These are phyloP conservation scores for Pogonocherus hispidulus DNA, from an alignment of 2,888 invertebrate genomes.

Conservation along the genomic window DNA sequence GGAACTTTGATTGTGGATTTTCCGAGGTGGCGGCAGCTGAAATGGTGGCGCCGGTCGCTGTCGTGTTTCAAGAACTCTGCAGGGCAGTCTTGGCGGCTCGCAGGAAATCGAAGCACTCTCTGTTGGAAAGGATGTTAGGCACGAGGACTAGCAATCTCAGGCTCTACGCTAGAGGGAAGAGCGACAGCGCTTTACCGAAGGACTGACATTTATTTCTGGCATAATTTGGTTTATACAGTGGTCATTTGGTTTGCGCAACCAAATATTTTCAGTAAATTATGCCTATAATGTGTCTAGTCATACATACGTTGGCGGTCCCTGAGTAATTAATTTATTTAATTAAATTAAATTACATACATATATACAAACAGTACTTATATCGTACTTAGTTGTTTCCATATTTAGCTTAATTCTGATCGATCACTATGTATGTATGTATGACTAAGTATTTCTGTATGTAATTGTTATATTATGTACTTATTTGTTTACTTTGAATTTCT, in stretches of 20 bases:
- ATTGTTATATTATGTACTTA: too few species aligned
- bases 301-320: neutral
- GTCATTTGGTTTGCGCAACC: neutral
- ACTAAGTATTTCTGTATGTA: too few species aligned
- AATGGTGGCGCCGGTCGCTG: slow-evolving; percentile 86
- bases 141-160: slow-evolving; percentile 77
- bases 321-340: too few species aligned
- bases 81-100: slow-evolving; percentile 84
- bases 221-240: slow-evolving; percentile 7
- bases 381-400: too few species aligned
- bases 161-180: slow-evolving; percentile 88
- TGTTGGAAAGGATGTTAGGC: slow-evolving; percentile 87
- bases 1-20: slow-evolving; percentile 90
- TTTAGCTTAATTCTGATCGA: too few species aligned
- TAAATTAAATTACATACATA: too few species aligned
- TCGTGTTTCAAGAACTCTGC: slow-evolving; percentile 87
- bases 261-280: neutral
- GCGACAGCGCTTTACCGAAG: slow-evolving; percentile 89
- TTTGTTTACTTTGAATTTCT: too few species aligned
- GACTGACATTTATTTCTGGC: slow-evolving; percentile 70
- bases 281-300: slow-evolving; percentile 7
- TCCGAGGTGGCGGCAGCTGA: slow-evolving; percentile 91
- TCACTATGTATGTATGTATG: too few species aligned
- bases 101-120: slow-evolving; percentile 87
- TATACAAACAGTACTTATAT: too few species aligned